phyloP scores from a whole-genome alignment of 2,888 invertebrate species.

The Idaea aversata region DNA sequence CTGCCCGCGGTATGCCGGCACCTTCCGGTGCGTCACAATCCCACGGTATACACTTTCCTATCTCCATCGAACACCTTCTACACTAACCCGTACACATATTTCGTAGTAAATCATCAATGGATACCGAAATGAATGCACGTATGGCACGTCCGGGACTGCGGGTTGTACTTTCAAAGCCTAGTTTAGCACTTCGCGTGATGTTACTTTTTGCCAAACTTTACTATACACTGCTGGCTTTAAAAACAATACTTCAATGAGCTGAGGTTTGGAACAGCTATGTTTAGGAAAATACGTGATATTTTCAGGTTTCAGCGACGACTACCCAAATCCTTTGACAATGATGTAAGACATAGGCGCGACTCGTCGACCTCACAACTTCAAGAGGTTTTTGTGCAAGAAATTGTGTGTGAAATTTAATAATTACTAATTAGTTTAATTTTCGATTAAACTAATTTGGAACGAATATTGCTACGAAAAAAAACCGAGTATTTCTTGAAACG shows the following conservation, averaged over 20 bases:
- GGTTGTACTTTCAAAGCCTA: background rate
- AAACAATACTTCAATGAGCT: background rate
- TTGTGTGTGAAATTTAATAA: background rate
- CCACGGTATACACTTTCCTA: background rate
- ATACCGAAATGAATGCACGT: background rate
- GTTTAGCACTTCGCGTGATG: background rate
- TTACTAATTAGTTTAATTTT: background rate
- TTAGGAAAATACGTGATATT: background rate
- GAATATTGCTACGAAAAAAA: background rate
- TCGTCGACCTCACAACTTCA: background rate
- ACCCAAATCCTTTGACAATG: background rate
- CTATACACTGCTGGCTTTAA: background rate
- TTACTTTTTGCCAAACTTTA: background rate
- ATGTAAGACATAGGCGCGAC: background rate
- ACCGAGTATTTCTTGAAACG: background rate
- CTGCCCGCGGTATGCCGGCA: background rate
- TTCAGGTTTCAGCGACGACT: background rate
- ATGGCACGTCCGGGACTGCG: background rate
- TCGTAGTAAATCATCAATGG: background rate
- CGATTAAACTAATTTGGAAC: background rate
- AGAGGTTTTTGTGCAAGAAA: background rate
- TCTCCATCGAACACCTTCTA: background rate
- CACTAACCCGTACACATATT: background rate
- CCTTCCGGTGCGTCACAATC: conserved; percentile 5
- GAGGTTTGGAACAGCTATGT: background rate